Evolutionary conservation across 2,888 invertebrate genomes (phyloP), one percentile per base, ranked within the genome.

Genomic region (Hipparchia semele): DNA sequence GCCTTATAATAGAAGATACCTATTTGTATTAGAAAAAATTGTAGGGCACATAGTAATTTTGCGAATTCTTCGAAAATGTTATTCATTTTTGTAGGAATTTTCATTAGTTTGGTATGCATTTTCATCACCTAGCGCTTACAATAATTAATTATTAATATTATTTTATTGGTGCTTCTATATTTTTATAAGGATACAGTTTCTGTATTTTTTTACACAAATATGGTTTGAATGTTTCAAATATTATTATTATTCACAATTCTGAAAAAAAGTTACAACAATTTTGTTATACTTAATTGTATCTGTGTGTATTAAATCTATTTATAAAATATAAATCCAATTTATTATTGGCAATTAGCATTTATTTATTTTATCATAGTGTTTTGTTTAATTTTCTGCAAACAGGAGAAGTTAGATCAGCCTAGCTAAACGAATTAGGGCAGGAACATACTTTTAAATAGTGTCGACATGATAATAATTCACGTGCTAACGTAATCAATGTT

Each of bases 331-430:
- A 58, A 51, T 65, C 45, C 53, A 56, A 68, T 72, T 72, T 60
- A 7, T 61, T 72, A 68, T 76, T 58, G 51, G 73, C 51, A 71
- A 62, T 75, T 78, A 75, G 79, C 79, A 80, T 81, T 81, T 81
- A 79, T 79, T 76, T 76, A 73, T 79, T 71, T 75, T 66, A 9
- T 73, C 65, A 51, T 74, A 65, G 76, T 71, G 64, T 73, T 39
- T 68, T 75, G 51, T 51, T 65, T 53, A 6, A 33, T 71, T 78
- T 77, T 78, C 73, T 79, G 81, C 81, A 82, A 39, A 82, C 77
- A 77, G 81, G 72, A 73, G 76, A 80, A 77, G 75, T 68, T 79
- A 78, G 76, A 79, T 79, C 78, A 75, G 84, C 83, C 87, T 82
- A 83, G 82, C 76, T 70, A 68, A 80, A 81, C 80, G 81, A 81